Evolutionary conservation across 2,797 vertebrate species (phyloP).

Genomic region (Miichthys miiuy): DNA sequence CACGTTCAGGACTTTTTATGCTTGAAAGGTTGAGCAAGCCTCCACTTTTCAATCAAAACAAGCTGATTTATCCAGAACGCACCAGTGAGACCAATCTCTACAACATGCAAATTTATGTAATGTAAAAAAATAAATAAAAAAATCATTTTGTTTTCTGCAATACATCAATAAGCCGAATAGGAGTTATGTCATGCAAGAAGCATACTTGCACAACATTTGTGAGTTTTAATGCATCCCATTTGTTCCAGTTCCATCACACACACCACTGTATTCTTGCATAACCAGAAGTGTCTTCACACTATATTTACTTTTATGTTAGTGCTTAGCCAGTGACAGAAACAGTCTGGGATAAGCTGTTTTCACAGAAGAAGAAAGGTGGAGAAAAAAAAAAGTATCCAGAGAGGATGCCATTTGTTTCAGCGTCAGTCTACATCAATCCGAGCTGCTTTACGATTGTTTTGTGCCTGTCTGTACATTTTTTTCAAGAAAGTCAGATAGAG

Average conservation of each 20-base stretch:
- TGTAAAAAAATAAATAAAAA: slow-evolving; percentile 26
- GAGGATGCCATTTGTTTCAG: slow-evolving; percentile 25
- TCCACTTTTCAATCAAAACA: slow-evolving; percentile 37
- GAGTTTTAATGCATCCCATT: slow-evolving; percentile 67
- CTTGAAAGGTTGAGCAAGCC: slow-evolving; percentile 30
- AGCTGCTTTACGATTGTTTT: slow-evolving; percentile 13
- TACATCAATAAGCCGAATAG: slow-evolving; percentile 55
- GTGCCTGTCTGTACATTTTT: slow-evolving; percentile 10
- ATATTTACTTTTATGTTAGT: slow-evolving; percentile 72
- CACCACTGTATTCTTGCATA: slow-evolving; percentile 55
- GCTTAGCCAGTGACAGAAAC: slow-evolving; percentile 65
- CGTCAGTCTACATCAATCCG: slow-evolving; percentile 31
- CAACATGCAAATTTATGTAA: slow-evolving; percentile 48
- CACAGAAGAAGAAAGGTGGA: slow-evolving; percentile 59
- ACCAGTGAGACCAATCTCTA: slow-evolving; percentile 32
- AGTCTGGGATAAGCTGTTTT: slow-evolving; percentile 65
- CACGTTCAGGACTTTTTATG: slow-evolving; percentile 1
- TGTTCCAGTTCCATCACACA: slow-evolving; percentile 62
- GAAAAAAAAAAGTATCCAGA: slow-evolving; percentile 21
- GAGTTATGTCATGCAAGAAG: slow-evolving; percentile 44
- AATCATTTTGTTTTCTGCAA: slow-evolving; percentile 46
- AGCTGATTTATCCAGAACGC: slow-evolving; percentile 37
- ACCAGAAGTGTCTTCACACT: slow-evolving; percentile 66
- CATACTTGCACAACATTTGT: slow-evolving; percentile 55
- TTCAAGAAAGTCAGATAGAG: background rate